Conservation (phyloP, 2,888 invertebrate species). For the Tipula helvola region DNA sequence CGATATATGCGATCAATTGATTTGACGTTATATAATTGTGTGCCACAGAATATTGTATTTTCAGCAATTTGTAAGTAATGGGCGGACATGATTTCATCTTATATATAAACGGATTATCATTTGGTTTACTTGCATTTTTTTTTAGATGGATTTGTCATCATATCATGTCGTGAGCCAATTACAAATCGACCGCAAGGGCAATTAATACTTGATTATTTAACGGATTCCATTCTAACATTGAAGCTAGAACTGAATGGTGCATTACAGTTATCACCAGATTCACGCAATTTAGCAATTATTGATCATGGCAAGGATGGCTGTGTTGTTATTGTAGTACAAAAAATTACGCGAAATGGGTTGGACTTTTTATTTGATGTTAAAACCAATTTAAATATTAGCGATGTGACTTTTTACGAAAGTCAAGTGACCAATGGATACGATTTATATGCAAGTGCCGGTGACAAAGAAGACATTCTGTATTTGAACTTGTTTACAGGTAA, state of each 20-base stretch:
- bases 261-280: slow-evolving; percentile 58
- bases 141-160: slow-evolving; percentile 55
- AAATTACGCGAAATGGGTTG: slow-evolving; percentile 50
- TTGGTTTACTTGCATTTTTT: background rate
- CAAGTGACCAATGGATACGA: slow-evolving; percentile 60
- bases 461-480: slow-evolving; percentile 58
- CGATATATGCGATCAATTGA: slow-evolving; percentile 58
- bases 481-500: slow-evolving; percentile 53
- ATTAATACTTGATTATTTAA: slow-evolving; percentile 56
- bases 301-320: slow-evolving; percentile 42
- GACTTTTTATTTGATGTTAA: slow-evolving; percentile 60
- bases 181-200: slow-evolving; percentile 51
- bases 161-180: slow-evolving; percentile 56
- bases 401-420: slow-evolving; percentile 59
- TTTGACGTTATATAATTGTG: slow-evolving; percentile 57
- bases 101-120: background rate
- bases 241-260: slow-evolving; percentile 49
- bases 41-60: slow-evolving; percentile 54
- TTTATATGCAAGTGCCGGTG: slow-evolving; percentile 55
- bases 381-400: slow-evolving; percentile 58
- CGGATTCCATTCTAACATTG: slow-evolving; percentile 52
- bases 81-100: background rate
- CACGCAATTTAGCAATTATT: slow-evolving; percentile 52
- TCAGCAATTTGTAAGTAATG: slow-evolving; percentile 53
- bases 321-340: slow-evolving; percentile 49